Evolutionary conservation across 2,113 vertebrate species (phyloP).

Genomic region (Mesocricetus auratus): DNA sequence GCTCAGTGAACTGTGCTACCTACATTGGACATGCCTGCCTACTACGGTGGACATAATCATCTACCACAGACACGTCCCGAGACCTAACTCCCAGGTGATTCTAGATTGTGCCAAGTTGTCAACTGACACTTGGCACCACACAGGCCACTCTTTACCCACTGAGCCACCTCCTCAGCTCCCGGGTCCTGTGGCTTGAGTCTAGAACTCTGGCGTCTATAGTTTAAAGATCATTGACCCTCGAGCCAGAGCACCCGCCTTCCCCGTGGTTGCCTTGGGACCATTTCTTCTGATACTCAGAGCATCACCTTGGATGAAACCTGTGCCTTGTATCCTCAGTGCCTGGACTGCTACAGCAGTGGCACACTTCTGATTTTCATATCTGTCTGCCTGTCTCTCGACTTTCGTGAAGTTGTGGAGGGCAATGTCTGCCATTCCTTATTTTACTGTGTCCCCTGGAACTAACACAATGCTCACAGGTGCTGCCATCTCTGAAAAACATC

Average conservation of each 20-base stretch:
- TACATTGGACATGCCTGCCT: too few species aligned
- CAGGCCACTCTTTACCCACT: neutral
- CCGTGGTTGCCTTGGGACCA: neutral
- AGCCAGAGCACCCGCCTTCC: neutral
- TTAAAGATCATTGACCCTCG: neutral
- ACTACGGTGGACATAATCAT: neutral
- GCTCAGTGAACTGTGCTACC: neutral
- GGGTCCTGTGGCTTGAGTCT: neutral
- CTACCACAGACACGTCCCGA: neutral
- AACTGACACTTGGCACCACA: neutral
- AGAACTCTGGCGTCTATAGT: neutral
- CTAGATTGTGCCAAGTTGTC: neutral
- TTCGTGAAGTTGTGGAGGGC: neutral
- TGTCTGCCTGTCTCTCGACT: neutral
- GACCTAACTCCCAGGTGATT: neutral
- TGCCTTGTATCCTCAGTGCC: neutral
- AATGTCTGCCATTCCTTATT: too few species aligned
- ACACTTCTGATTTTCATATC: neutral
- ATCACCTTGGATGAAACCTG: neutral
- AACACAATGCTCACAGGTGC: neutral
- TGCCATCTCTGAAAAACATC: neutral
- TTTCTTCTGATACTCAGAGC: neutral
- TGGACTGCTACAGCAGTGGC: too few species aligned
- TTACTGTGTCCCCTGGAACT: neutral
- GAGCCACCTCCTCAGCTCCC: neutral